These are phyloP conservation scores for Drepana arcuata DNA, from an alignment of 1,140 invertebrate species.

Conservation along the genomic window DNA sequence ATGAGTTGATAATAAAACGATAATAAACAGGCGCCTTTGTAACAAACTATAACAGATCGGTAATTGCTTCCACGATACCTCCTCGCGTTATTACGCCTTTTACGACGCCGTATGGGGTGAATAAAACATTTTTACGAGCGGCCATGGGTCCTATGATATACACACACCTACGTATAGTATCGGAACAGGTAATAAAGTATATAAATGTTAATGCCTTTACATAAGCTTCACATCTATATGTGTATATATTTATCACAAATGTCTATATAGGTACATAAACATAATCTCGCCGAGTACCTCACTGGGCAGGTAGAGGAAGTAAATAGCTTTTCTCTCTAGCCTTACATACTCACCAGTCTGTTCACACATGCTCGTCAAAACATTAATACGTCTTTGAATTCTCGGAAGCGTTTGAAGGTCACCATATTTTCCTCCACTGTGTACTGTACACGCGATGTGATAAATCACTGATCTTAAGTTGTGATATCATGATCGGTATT, in stretches of 20 bases:
- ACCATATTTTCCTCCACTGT: too few relatives aligned
- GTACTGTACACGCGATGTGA: too few relatives aligned
- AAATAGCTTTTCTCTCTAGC: conserved; percentile 1
- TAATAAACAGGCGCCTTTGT: conserved; percentile 68
- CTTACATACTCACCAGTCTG: too few relatives aligned
- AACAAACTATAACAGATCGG: conserved; percentile 71
- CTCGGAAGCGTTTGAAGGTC: too few relatives aligned
- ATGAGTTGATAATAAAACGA: conserved; percentile 69
- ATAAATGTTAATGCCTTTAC: too few relatives aligned
- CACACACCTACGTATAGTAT: too few relatives aligned
- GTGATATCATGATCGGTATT: too few relatives aligned
- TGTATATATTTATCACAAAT: conserved; percentile 3
- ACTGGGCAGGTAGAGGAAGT: background rate
- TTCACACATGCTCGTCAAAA: too few relatives aligned
- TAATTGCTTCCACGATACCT: conserved; percentile 70
- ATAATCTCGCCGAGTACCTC: background rate
- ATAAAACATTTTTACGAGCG: conserved; percentile 71
- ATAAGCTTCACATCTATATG: conserved; percentile 3
- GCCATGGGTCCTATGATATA: conserved; percentile 62
- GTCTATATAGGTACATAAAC: too few relatives aligned
- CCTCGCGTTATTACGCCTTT: conserved; percentile 68
- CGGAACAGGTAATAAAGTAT: conserved; percentile 28
- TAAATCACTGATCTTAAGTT: too few relatives aligned
- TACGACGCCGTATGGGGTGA: conserved; percentile 69
- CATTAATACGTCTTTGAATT: too few relatives aligned